Evolutionary conservation across 2,888 invertebrate genomes (phyloP), one percentile per base, ranked within the genome.

Genomic region (Aleiodes alternator): DNA sequence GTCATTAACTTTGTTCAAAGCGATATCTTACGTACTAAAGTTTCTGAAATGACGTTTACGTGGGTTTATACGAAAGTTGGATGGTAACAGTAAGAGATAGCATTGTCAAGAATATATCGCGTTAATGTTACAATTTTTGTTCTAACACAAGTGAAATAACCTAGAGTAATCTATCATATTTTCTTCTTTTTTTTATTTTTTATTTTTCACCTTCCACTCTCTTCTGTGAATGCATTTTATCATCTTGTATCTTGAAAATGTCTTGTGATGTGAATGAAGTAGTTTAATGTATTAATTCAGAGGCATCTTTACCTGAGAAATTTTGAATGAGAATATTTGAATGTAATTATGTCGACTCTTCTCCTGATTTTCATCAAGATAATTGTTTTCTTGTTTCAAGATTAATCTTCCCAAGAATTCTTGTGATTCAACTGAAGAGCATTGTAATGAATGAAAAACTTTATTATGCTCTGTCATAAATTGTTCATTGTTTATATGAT

Each of bases 21-120:
- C 43, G 61, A 61, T 61, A 61, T 61, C 61, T 61, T 61, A 61
- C 61, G 61, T 61, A 61, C 61, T 61, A 61, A 61, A 61, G 61
- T 61, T 61, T 61, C 61, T 61, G 61, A 61, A 61, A 61, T 61
- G 61, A 61, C 61, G 61, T 61, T 61, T n/a, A 61, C 61, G 61
- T 61, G 61, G 38, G 61, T 61, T 61, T 61, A 61, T 61, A 61
- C 38, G 16, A 61, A 43, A 61, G 61, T 61, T 61, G 38, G 38
- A 43, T 38, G 61, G 61, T 61, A 61, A 61, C 61, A 61, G 61
- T 61, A 31, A 61, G 61, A 61, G 61, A 61, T 61, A 61, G 43
- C 61, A 12, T 61, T 61, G 61, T 61, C 61, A 43, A 61, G 16
- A 38, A 61, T 61, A 61, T 61, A 61, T 61, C 61, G 61, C 61